Evolutionary conservation across 2,797 vertebrate genomes (phyloP).

Genomic region (Holocentrus rufus): DNA sequence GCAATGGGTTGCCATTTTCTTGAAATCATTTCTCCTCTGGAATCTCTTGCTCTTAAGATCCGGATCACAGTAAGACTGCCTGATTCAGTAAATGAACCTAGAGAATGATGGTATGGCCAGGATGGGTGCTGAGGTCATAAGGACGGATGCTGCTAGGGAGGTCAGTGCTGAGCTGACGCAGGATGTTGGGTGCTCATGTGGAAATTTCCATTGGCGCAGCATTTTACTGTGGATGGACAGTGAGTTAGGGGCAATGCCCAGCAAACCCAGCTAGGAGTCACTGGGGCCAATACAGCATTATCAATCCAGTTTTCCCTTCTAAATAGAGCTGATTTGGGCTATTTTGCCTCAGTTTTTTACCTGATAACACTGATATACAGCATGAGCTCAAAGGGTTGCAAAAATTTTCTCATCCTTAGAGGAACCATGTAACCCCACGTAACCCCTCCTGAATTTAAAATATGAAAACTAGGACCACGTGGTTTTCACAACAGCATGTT

Average conservation of each 20-base stretch:
- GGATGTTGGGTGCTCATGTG: constrained; percentile 57
- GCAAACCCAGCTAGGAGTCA: constrained; percentile 29
- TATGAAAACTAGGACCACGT: background rate
- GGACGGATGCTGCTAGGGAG: constrained; percentile 25
- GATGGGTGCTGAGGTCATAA: constrained; percentile 38
- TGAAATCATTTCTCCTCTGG: too few species aligned
- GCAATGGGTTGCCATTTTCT: background rate
- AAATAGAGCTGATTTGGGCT: background rate
- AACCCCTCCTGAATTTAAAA: background rate
- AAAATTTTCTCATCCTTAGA: background rate
- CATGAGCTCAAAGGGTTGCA: too few species aligned
- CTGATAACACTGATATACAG: background rate
- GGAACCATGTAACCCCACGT: background rate
- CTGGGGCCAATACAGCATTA: constrained; percentile 16
- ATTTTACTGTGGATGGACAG: constrained; percentile 55
- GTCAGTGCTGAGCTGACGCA: constrained; percentile 52
- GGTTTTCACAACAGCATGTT: background rate
- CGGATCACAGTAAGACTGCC: too few species aligned
- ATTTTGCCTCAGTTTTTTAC: background rate
- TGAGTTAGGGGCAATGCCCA: constrained; percentile 44
- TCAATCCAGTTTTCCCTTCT: background rate
- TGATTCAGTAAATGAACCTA: background rate
- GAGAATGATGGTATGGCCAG: background rate
- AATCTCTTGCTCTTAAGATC: too few species aligned
- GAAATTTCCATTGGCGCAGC: constrained; percentile 72